phyloP scores from a whole-genome alignment of 2,113 vertebrate species.

The Parus major region DNA sequence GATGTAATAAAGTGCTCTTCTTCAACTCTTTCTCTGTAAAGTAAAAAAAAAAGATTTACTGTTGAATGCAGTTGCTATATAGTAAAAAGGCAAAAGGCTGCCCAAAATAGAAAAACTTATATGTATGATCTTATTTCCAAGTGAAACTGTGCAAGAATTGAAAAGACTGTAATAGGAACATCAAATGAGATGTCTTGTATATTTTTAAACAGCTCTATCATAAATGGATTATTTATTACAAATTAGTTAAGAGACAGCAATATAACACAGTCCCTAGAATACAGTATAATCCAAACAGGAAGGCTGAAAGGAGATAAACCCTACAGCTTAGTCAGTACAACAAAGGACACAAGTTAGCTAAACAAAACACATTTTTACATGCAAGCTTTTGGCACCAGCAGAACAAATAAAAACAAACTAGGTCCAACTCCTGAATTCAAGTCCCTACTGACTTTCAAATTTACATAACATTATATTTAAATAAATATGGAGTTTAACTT shows the following conservation, averaged over 20 bases:
- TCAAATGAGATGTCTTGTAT: background rate
- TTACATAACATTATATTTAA: background rate
- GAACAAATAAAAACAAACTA: background rate
- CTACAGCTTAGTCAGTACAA: background rate
- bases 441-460: background rate
- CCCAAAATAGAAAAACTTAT: background rate
- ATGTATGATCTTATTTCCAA: background rate
- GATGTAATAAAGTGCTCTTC: constrained; percentile 60
- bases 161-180: background rate
- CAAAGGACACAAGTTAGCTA: background rate
- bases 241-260: background rate
- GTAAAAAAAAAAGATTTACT: background rate
- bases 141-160: background rate
- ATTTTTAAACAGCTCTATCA: background rate
- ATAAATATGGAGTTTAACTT: background rate
- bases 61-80: background rate
- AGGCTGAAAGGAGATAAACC: background rate
- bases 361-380: background rate
- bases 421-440: background rate
- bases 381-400: background rate
- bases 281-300: background rate
- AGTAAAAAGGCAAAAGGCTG: background rate
- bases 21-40: constrained; percentile 74
- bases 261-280: background rate
- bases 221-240: background rate